Percentiles rank a stretch among this genome's conserved stretches.
Conservation (phyloP, 2,797 vertebrate genomes). For the Chaenodraco wilsoni region DNA sequence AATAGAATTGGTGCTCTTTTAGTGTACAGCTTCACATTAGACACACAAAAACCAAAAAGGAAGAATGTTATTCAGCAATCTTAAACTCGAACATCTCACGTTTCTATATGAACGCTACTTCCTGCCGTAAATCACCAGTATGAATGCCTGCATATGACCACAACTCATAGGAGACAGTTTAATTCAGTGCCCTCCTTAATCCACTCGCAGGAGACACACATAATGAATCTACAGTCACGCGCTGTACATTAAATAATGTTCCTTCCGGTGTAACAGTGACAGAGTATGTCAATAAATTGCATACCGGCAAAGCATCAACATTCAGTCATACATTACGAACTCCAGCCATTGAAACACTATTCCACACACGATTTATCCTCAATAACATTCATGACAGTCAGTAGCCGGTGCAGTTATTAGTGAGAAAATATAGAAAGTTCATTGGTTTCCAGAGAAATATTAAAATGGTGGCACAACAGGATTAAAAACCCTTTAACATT, state of each 20-base stretch:
- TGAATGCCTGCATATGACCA: not conserved
- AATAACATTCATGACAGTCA: not conserved
- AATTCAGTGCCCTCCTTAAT: not conserved
- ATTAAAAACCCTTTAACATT: no score
- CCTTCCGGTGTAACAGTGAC: not conserved
- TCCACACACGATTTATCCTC: not conserved
- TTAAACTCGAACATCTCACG: not conserved
- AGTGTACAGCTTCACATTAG: slow-evolving; percentile 1
- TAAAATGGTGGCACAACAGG: no score
- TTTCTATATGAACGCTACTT: not conserved
- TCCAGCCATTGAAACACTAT: not conserved
- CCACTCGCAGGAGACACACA: not conserved
- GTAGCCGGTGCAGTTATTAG: no score
- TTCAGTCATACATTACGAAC: not conserved
- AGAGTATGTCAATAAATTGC: slow-evolving; percentile 12
- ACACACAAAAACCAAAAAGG: not conserved
- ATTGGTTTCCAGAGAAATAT: no score
- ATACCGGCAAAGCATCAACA: slow-evolving; percentile 11
- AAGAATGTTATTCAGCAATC: not conserved
- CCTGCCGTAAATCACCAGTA: not conserved
- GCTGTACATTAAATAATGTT: not conserved
- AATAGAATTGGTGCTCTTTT: slow-evolving; percentile 46
- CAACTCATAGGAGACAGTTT: not conserved
- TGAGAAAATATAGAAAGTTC: no score
- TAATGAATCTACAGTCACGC: not conserved